Conservation (phyloP, 2,888 invertebrate genomes). For the Blastobasis lacticolella region DNA sequence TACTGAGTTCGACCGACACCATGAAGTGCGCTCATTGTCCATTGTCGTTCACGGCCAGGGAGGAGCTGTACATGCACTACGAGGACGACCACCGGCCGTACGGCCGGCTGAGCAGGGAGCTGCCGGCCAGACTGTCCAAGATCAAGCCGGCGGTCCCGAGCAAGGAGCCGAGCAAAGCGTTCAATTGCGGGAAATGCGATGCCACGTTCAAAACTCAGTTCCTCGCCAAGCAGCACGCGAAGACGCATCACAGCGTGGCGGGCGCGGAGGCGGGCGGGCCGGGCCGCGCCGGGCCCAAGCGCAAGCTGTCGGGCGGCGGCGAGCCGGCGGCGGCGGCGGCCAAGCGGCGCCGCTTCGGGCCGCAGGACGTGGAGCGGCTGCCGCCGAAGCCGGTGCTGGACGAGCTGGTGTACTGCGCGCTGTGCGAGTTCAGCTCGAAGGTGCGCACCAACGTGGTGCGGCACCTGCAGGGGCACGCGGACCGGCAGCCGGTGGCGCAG, state of each 20-base stretch:
- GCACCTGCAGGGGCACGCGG: slow-evolving; percentile 79
- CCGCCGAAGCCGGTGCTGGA: slow-evolving; percentile 79
- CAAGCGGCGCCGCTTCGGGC: slow-evolving; percentile 54
- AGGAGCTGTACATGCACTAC: slow-evolving; percentile 33
- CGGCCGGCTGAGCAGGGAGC: not conserved
- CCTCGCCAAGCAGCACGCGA: too few species aligned
- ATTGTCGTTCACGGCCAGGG: slow-evolving; percentile 9
- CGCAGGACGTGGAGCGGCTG: slow-evolving; percentile 76
- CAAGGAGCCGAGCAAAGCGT: too few species aligned
- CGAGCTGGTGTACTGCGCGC: slow-evolving; percentile 75
- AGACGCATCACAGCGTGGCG: too few species aligned
- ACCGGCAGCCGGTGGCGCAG: slow-evolving; percentile 77
- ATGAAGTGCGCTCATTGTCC: slow-evolving; percentile 25
- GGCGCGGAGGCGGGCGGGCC: too few species aligned
- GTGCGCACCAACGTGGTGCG: slow-evolving; percentile 81
- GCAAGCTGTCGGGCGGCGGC: slow-evolving; percentile 18
- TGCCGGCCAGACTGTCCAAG: too few species aligned
- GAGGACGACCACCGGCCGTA: slow-evolving; percentile 9
- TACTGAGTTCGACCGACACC: not conserved
- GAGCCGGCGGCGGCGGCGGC: slow-evolving; percentile 11
- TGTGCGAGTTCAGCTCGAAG: slow-evolving; percentile 81
- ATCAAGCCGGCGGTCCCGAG: too few species aligned
- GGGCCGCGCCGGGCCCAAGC: slow-evolving; percentile 16
- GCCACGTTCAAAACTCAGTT: too few species aligned
- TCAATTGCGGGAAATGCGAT: too few species aligned